These are phyloP conservation scores for Phenganax marumi DNA, from an alignment of 92 coral and sea anemone species.

Conservation along the genomic window DNA sequence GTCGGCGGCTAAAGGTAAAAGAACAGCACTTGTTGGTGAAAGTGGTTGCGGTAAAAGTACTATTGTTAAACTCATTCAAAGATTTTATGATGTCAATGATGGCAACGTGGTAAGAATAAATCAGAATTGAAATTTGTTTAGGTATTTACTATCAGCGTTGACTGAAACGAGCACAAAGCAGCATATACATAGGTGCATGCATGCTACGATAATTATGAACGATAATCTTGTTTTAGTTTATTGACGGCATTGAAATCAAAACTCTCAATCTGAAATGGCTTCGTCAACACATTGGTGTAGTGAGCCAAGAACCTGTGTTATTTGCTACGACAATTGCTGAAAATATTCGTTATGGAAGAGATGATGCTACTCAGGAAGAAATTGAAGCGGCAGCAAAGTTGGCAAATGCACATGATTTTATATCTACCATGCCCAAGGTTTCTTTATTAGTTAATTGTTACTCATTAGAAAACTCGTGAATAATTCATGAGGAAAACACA, in stretches of 20 bases:
- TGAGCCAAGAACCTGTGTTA: constrained; percentile 88
- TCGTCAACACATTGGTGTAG: constrained; percentile 81
- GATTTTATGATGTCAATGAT: constrained; percentile 73
- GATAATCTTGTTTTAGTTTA: too few species aligned
- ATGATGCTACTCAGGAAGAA: constrained; percentile 84
- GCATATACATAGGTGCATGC: too few species aligned
- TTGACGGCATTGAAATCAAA: constrained; percentile 72
- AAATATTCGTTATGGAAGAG: constrained; percentile 86
- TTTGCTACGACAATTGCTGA: constrained; percentile 91
- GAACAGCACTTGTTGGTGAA: constrained; percentile 85
- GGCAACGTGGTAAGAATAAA: constrained; percentile 62
- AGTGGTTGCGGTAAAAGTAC: constrained; percentile 97
- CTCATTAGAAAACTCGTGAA: too few species aligned
- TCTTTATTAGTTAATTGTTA: too few species aligned
- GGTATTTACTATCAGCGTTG: too few species aligned
- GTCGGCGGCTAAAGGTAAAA: constrained; percentile 63
- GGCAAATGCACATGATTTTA: constrained; percentile 92
- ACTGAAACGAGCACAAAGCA: too few species aligned
- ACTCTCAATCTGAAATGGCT: constrained; percentile 71
- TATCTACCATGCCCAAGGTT: constrained; percentile 70
- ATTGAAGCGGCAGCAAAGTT: constrained; percentile 74
- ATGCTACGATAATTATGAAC: too few species aligned
- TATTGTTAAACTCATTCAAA: constrained; percentile 69
- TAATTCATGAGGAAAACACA: too few species aligned
- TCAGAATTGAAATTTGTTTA: too few species aligned